Evolutionary conservation across 2,888 invertebrate genomes (phyloP).

Genomic region (Philaethria dido): DNA sequence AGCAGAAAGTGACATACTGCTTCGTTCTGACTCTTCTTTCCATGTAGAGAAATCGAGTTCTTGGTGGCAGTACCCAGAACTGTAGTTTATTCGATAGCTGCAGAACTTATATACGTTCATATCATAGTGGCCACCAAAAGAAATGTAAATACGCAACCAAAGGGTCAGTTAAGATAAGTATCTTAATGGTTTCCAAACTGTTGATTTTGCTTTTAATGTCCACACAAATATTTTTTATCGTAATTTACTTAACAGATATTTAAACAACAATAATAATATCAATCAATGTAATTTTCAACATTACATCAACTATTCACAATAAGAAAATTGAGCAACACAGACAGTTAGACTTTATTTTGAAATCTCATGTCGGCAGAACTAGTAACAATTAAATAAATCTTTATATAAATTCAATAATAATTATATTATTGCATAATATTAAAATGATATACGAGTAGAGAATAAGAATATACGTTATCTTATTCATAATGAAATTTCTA

Average conservation of each 20-base stretch:
- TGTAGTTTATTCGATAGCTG: too few relatives aligned
- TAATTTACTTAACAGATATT: not conserved
- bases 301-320: conserved; percentile 3
- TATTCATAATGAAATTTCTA: too few relatives aligned
- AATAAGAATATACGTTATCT: too few relatives aligned
- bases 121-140: not conserved
- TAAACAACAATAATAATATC: not conserved
- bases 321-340: not conserved
- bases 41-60: not conserved
- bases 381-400: not conserved
- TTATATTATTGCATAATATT: too few relatives aligned
- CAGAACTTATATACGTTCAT: too few relatives aligned
- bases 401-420: not conserved
- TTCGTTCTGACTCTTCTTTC: not conserved
- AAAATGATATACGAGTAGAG: too few relatives aligned
- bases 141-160: not conserved
- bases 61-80: not conserved
- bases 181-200: not conserved
- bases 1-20: not conserved
- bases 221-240: not conserved
- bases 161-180: too few relatives aligned
- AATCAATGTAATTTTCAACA: conserved; percentile 5
- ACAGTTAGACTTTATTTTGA: conserved; percentile 1
- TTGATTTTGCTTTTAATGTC: not conserved
- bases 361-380: not conserved